Base-by-base conservation (phyloP, 2,113 vertebrate species). In the Ammospiza caudacuta region DNA sequence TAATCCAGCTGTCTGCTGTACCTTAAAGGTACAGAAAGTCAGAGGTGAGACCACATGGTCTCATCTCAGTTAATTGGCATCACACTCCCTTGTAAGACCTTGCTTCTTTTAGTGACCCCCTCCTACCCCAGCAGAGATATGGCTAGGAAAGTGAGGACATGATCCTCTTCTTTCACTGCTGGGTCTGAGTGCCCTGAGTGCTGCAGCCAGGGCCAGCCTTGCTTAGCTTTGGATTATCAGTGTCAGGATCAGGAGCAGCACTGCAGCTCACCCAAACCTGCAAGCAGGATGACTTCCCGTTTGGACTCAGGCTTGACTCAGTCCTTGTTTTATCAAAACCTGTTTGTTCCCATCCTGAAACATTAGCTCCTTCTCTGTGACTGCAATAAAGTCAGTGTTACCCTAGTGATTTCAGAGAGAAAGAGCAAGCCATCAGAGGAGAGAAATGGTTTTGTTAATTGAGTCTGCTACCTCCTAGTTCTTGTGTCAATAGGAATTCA, bases 381-480 rank as follows among this genome's bases (percentile, higher is more conserved):
- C 90, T 67, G 35, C 0, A 1, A 37, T 74, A 94, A 88, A 92
- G 33, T 61, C 67, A 13, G 72, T 58, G 59, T 96, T 90, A 61
- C 92, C 52, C 83, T 92, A 66, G 79, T 72, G 64, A 93, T 87
- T 89, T 87, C 79, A 37, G 52, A 51, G 52, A 68, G 46, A 92
- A 89, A 83, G 88, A 88, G 69, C 59, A 95, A 89, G 73, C 79
- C 61, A 81, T 93, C 88, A 90, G 44, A 68, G 41, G 64, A 94
- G 83, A 95, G 55, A 93, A 96, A 95, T 78, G 39, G 73, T 64
- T 93, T 95, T 20, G 49, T 87, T 96, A 95, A 95, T 90, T 93
- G 93, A 81, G 68, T 72, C 79, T 94, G 85, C 83, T 93, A 55
- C 69, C 47, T 92, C 44, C 64, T 92, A 92, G 79, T 87, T 82